Evolutionary conservation across 1,140 invertebrate species (phyloP), one percentile per base, ranked within the genome.

Genomic region (Cecropterus lyciades): DNA sequence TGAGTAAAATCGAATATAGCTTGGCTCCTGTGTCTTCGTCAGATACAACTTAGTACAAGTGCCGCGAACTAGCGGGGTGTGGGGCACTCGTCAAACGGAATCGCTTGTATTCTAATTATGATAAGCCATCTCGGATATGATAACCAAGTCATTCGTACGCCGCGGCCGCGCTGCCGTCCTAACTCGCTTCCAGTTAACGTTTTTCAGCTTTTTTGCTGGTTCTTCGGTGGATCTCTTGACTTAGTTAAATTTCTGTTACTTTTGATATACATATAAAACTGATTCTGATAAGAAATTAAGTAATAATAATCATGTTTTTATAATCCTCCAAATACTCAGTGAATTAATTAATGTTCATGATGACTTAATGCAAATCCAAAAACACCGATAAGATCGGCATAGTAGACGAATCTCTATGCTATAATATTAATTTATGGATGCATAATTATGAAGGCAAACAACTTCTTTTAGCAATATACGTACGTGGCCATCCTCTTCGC

Each of bases 21-120:
- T 13, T 7, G 10, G 4, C 10, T n/a, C 10, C 10, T 4, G 33
- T 10, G 33, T n/a, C 33, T 0, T 37, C 33, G 33, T 37, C 0
- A 37, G 11, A 37, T 37, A 10, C 33, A 37, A 37, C 33, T 10
- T n/a, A 30, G 20, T 20, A 20, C 7, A 37, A n/a, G 33, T 10
- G 40, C 40, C 40, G 13, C 40, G 40, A 43, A 43, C 4, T 43
- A 14, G 40, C 40, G 46, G 17, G 46, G 16, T 11, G 46, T 17
- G 17, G 20, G 46, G 46, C n/a, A 24, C 46, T 49, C 46, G 46
- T 49, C 27, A 49, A 49, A 49, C 27, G 46, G 17, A 49, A 49
- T 49, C 24, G 51, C 62, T 65, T 55, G 49, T 65, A 15, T 46
- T 46, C 56, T 59, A 59, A 55, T 65, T 65, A 55, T 52, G 62